Percentiles rank a stretch among this genome's conserved stretches.
Conservation (phyloP, 1,140 invertebrate species). For the Pseudomyrmex pallidus region DNA sequence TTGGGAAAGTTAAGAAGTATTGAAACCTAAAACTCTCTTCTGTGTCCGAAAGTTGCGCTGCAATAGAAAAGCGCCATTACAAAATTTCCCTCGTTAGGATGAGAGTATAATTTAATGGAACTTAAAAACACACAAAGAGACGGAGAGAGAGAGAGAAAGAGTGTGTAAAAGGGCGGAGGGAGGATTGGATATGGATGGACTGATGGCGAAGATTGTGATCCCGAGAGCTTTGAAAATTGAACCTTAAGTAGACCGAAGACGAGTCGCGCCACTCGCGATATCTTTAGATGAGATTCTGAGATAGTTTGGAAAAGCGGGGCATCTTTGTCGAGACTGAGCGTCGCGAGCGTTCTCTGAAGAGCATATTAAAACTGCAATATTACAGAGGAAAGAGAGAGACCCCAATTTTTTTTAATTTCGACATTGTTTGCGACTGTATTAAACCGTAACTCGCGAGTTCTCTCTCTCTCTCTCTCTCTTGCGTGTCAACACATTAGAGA, state of each 20-base stretch:
- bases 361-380: constrained; percentile 36
- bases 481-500: neutral
- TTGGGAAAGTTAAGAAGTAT: neutral
- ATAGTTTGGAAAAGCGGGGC: constrained; percentile 15
- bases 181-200: constrained; percentile 59
- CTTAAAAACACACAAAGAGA: neutral
- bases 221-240: constrained; percentile 68
- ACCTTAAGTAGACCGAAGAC: constrained; percentile 65
- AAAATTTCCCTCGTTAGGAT: neutral
- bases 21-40: neutral
- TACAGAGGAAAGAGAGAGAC: neutral
- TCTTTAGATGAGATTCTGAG: constrained; percentile 51
- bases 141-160: no score
- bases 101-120: constrained; percentile 27
- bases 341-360: neutral
- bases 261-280: constrained; percentile 27
- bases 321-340: constrained; percentile 9
- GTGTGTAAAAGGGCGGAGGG: neutral
- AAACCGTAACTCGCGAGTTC: neutral
- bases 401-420: constrained; percentile 39
- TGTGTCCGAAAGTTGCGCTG: neutral
- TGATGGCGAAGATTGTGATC: constrained; percentile 55
- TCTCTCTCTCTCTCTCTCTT: neutral
- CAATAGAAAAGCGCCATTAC: neutral
- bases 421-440: neutral